Evolutionary conservation across 2,888 invertebrate species (phyloP).

Genomic region (Caenorhabditis sp.): DNA sequence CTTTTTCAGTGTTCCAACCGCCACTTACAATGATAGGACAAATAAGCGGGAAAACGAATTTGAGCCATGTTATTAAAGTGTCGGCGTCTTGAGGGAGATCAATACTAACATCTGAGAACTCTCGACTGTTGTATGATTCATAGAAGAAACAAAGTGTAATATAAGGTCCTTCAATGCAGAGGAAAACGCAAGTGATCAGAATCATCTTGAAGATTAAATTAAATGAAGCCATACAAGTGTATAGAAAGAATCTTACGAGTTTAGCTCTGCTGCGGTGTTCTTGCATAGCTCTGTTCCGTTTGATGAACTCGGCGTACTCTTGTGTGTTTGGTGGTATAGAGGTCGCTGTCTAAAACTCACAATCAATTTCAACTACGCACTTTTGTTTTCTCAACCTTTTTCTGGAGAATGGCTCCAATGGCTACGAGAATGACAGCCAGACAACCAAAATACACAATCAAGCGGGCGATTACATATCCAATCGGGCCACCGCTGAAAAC

Average conservation of each 20-base stretch:
- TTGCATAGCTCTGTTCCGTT: slow-evolving; percentile 65
- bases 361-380: too few species aligned
- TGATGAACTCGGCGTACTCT: slow-evolving; percentile 73
- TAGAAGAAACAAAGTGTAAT: slow-evolving; percentile 76
- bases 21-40: slow-evolving; percentile 77
- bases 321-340: slow-evolving; percentile 67
- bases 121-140: slow-evolving; percentile 72
- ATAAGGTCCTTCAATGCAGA: slow-evolving; percentile 79
- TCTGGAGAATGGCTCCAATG: slow-evolving; percentile 72
- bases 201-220: slow-evolving; percentile 57
- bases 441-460: slow-evolving; percentile 77
- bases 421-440: slow-evolving; percentile 74
- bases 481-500: slow-evolving; percentile 77
- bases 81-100: slow-evolving; percentile 77
- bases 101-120: slow-evolving; percentile 50
- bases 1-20: too few species aligned
- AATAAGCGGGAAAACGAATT: slow-evolving; percentile 79
- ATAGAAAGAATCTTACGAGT: slow-evolving; percentile 36
- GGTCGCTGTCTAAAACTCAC: slow-evolving; percentile 57
- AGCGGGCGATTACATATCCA: slow-evolving; percentile 74
- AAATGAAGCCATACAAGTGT: neutral
- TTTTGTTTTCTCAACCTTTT: slow-evolving; percentile 48
- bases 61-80: slow-evolving; percentile 78
- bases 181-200: slow-evolving; percentile 66
- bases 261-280: slow-evolving; percentile 66